These are phyloP conservation scores for Aldabrachelys gigantea DNA, from an alignment of 2,113 vertebrate species.

Conservation along the genomic window DNA sequence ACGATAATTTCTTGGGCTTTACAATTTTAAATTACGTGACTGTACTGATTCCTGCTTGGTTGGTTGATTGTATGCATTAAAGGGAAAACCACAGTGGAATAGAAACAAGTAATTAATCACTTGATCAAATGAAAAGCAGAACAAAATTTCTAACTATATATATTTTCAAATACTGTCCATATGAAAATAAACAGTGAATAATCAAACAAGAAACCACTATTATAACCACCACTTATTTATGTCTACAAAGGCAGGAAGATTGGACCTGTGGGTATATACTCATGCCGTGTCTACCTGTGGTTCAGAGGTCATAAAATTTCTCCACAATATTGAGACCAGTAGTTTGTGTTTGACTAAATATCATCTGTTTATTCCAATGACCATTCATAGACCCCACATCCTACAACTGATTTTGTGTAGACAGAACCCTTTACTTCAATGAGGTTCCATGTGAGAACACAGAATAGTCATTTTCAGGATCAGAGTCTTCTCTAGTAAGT, in stretches of 20 bases:
- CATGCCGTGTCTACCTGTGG: background rate
- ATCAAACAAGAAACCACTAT: background rate
- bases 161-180: background rate
- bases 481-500: background rate
- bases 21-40: background rate
- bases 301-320: background rate
- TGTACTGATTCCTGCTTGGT: background rate
- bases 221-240: background rate
- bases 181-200: background rate
- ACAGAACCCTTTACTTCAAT: background rate
- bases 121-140: background rate
- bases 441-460: background rate
- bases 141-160: fast-evolving
- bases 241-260: background rate
- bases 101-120: background rate
- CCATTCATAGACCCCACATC: background rate
- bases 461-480: background rate
- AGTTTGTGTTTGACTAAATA: background rate
- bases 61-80: background rate
- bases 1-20: background rate
- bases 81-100: background rate
- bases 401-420: background rate
- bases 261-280: background rate
- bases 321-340: background rate
- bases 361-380: background rate